Base-by-base conservation (phyloP, 1,140 invertebrate species). In the Pemphigus obesinymphae region DNA sequence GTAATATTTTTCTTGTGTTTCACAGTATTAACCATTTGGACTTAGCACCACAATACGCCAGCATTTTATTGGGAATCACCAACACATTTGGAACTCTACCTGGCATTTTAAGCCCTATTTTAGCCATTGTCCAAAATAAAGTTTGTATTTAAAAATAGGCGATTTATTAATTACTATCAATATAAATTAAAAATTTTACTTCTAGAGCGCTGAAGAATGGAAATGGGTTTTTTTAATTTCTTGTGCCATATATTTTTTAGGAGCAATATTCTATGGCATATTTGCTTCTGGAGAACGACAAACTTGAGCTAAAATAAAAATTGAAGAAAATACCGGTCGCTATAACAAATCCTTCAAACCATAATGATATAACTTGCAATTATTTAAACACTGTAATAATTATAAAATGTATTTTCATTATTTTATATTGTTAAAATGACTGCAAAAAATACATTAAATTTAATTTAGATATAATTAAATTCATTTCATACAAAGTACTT, bases 21-120 rank as follows among this genome's bases (percentile, higher is more conserved):
- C 53, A 81, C 86, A 94, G 93, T 86, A 94, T 96, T 7, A 96
- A 96, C 87, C 93, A 95, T 85, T 86, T 96, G 85, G 95, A 96
- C 86, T 92, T 96, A 83, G 95, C 95, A 13, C 94, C 94, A 29
- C 92, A 92, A 85, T 92, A 93, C 86, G 93, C 93, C 1, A 92
- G 92, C 85, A 91, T 94, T 5, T 85, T 96, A 40, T 95, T 96
- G 94, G 95, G 95, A 3, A 89, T 97, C 37, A 93, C 93, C 4
- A 96, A 96, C 87, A 96, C 94, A 1, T 89, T 97, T 84, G 95
- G 93, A 0, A 96, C 95, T 0, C 86, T 97, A 83, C 94, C 95
- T 53, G 95, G 95, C 31, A 95, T 97, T 83, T 87, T 96, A 8
- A 95, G 93, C 87, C 95, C 95, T 0, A 88, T 91, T 7, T 86